A percentile compares a stretch with the other conserved stretches of the same genome.
These are phyloP conservation scores for Varecia variegata DNA, from an alignment of 2,797 vertebrate species.

Conservation along the genomic window DNA sequence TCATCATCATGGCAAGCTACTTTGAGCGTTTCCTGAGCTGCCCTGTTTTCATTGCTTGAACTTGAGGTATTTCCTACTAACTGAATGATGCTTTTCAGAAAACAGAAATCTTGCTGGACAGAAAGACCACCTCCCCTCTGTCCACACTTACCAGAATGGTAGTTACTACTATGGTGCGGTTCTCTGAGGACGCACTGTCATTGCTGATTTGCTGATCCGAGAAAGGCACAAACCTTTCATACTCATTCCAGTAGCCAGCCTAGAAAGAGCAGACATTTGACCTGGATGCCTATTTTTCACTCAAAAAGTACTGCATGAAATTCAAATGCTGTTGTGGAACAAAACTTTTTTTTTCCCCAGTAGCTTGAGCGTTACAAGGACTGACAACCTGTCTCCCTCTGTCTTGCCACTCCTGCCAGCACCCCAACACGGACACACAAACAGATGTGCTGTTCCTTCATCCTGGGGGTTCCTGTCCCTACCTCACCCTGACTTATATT, in stretches of 20 bases:
- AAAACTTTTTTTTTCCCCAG: background rate
- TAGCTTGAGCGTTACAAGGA: conserved; percentile 19
- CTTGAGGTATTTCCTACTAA: conserved; percentile 14
- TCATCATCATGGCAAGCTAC: background rate
- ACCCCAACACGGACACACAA: background rate
- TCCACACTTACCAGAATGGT: conserved; percentile 98
- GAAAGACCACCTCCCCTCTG: background rate
- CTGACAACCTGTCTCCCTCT: background rate
- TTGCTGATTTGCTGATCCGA: conserved; percentile 94
- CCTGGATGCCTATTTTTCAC: conserved; percentile 34
- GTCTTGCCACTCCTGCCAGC: background rate
- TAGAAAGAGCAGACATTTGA: conserved; percentile 85
- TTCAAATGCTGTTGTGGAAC: background rate
- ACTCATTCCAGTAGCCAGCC: conserved; percentile 99
- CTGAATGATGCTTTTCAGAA: conserved; percentile 55
- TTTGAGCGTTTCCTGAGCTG: background rate
- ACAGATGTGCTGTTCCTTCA: background rate
- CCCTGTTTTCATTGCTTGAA: conserved; percentile 19
- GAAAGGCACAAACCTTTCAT: conserved; percentile 96
- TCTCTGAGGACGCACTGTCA: conserved; percentile 96
- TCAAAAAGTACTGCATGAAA: background rate
- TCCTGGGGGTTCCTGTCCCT: background rate
- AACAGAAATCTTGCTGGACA: background rate
- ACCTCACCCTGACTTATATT: background rate
- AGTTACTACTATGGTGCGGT: conserved; percentile 99